Evolutionary conservation across 2,797 vertebrate species (phyloP).

Genomic region (Taenioides sp.): DNA sequence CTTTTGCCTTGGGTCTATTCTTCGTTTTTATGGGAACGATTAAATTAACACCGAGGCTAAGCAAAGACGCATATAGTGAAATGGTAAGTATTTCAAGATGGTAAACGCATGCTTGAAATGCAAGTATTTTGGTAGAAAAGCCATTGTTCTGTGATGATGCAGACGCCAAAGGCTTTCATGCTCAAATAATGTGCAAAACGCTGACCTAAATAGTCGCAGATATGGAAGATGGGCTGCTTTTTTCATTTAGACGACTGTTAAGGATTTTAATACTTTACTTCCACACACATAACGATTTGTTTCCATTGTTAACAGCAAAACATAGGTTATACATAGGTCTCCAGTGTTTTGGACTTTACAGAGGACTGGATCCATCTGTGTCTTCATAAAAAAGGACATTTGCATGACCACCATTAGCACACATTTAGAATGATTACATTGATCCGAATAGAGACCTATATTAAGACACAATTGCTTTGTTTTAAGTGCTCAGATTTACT

Average conservation of each 20-base stretch:
- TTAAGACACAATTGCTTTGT: not conserved
- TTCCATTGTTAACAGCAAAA: not conserved
- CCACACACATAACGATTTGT: not conserved
- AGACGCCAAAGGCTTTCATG: conserved; percentile 21
- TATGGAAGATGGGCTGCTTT: not conserved
- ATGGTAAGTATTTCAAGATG: conserved; percentile 86
- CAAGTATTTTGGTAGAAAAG: conserved; percentile 21
- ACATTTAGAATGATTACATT: not conserved
- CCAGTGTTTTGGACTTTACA: not conserved
- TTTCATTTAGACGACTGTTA: not conserved
- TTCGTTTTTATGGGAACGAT: conserved; percentile 99
- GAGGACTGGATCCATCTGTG: not conserved
- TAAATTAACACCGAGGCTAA: conserved; percentile 93
- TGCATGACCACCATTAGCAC: not conserved
- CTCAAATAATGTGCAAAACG: conserved; percentile 36
- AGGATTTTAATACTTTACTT: not conserved
- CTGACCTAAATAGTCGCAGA: conserved; percentile 54
- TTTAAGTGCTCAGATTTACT: not conserved
- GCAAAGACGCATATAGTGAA: conserved; percentile 95
- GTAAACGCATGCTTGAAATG: not conserved
- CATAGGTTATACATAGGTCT: not conserved
- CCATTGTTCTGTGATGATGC: conserved; percentile 61
- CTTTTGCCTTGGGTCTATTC: conserved; percentile 92
- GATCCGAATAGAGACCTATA: not conserved
- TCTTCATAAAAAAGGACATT: not conserved